Percentiles rank a stretch among this genome's conserved stretches.
phyloP scores from a whole-genome alignment of 2,113 vertebrate genomes.

The Solea senegalensis region DNA sequence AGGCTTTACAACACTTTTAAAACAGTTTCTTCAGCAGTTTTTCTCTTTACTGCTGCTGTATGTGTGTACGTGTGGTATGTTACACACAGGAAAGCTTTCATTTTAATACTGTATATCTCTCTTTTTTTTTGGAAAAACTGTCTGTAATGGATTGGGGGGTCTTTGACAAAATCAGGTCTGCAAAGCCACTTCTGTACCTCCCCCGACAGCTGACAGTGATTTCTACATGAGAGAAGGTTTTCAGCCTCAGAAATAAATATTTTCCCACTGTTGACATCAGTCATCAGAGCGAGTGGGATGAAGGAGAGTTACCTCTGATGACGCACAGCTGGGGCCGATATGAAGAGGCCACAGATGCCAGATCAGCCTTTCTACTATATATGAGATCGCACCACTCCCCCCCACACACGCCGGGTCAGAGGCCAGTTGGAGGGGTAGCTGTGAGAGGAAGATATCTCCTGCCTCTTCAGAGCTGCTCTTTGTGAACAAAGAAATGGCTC shows the following conservation, averaged over 20 bases:
- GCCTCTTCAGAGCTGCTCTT: slow-evolving; percentile 48
- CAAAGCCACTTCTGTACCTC: not conserved
- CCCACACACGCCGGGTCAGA: slow-evolving; percentile 34
- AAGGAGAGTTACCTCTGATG: slow-evolving; percentile 46
- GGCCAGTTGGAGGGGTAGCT: slow-evolving; percentile 33
- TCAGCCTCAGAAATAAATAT: slow-evolving; percentile 42
- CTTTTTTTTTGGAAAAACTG: not conserved
- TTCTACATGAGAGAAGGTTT: slow-evolving; percentile 21
- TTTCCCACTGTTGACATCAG: slow-evolving; percentile 46
- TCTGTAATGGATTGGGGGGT: not conserved
- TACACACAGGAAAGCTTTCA: too few species aligned
- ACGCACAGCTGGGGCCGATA: slow-evolving; percentile 49
- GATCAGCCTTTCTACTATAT: slow-evolving; percentile 54
- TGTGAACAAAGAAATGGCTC: slow-evolving; percentile 55
- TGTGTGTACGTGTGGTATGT: too few species aligned
- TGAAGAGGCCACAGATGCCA: slow-evolving; percentile 44
- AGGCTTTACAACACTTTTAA: not conserved
- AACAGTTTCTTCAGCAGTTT: too few species aligned
- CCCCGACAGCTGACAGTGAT: not conserved
- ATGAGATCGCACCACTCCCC: slow-evolving; percentile 46
- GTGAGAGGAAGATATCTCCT: slow-evolving; percentile 50
- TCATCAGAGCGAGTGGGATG: slow-evolving; percentile 53
- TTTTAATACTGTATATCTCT: too few species aligned
- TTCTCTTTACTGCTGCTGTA: too few species aligned
- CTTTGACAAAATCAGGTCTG: not conserved